Conservation (phyloP, 2,797 vertebrate species). For the Tangara arthus region DNA sequence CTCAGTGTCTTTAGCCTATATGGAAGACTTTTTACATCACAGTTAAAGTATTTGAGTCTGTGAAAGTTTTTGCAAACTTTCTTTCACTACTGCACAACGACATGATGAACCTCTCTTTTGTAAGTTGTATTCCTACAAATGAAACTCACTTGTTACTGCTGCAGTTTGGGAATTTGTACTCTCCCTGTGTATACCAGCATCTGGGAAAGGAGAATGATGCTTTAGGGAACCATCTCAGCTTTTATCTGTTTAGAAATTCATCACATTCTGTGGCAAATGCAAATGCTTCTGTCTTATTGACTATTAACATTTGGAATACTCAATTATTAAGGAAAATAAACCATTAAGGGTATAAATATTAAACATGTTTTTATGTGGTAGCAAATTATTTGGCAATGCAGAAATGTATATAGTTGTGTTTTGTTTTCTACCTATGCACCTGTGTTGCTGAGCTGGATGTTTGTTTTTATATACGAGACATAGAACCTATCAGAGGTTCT, state of each 20-base stretch:
- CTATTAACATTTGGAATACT: background rate
- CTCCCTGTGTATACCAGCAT: background rate
- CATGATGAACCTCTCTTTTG: background rate
- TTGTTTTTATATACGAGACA: background rate
- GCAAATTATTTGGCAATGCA: background rate
- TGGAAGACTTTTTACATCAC: fast-evolving
- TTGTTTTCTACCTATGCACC: background rate
- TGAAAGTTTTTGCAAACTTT: background rate
- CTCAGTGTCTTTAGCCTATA: background rate
- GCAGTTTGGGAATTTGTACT: background rate
- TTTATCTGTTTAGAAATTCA: background rate
- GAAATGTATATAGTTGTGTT: background rate
- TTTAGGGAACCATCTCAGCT: background rate
- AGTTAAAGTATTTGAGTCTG: background rate
- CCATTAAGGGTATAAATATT: background rate
- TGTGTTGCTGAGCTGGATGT: background rate
- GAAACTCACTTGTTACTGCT: background rate
- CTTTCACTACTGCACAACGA: background rate
- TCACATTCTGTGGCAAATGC: background rate
- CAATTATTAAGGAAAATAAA: conserved; percentile 3
- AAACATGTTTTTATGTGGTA: background rate
- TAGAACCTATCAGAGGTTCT: background rate
- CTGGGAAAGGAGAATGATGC: background rate
- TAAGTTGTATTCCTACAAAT: background rate
- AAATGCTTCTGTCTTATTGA: background rate